Evolutionary conservation across 2,113 vertebrate genomes (phyloP).

Genomic region (Melanostigma gelatinosum): DNA sequence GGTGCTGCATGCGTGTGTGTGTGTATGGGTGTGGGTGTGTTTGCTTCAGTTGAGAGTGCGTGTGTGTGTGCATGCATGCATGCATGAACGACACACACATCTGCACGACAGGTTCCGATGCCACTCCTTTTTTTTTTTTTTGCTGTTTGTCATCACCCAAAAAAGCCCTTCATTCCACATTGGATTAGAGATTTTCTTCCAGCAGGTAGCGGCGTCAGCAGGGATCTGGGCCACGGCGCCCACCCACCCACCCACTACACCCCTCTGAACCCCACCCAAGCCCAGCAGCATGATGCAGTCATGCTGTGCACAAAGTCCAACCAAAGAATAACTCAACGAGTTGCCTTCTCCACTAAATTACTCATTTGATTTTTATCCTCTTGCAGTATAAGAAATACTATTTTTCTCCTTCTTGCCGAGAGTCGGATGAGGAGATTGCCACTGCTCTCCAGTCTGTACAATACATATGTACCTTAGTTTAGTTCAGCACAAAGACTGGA

Average conservation of each 20-base stretch:
- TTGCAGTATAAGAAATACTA: background rate
- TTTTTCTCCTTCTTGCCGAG: background rate
- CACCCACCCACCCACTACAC: background rate
- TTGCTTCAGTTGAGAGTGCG: conserved; percentile 19
- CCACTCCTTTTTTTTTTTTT: conserved; percentile 12
- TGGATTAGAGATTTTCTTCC: conserved; percentile 74
- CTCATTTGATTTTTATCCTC: background rate
- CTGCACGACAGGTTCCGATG: conserved; percentile 34
- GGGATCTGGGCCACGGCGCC: conserved; percentile 39
- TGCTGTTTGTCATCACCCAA: conserved; percentile 32
- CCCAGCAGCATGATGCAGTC: conserved; percentile 35
- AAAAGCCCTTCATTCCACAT: conserved; percentile 80
- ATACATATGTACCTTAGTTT: background rate
- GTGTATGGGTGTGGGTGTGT: conserved; percentile 28
- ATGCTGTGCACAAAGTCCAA: conserved; percentile 31
- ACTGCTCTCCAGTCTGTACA: background rate
- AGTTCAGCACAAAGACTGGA: background rate
- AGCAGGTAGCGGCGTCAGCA: conserved; percentile 67
- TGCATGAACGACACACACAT: conserved; percentile 53
- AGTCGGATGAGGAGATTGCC: background rate
- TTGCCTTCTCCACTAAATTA: conserved; percentile 9
- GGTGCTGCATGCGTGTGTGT: conserved; percentile 53
- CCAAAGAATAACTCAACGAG: conserved; percentile 31
- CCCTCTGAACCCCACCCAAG: conserved; percentile 18
- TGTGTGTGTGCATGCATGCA: conserved; percentile 23